Conservation (phyloP, 2,797 vertebrate species). For the Arnoldichthys spilopterus region DNA sequence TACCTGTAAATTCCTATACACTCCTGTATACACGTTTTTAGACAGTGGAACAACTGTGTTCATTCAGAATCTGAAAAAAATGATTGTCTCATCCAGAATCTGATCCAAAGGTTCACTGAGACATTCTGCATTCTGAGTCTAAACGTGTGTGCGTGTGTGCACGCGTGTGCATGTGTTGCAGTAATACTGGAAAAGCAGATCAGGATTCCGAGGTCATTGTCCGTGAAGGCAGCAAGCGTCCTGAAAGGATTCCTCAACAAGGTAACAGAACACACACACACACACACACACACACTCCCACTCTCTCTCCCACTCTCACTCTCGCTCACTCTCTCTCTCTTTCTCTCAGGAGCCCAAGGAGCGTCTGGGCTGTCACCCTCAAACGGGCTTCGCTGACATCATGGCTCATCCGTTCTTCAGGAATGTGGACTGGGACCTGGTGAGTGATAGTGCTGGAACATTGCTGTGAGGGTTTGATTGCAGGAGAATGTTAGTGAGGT, state of each 20-base stretch:
- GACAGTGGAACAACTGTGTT: too few species aligned
- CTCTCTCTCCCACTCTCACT: slow-evolving; percentile 11
- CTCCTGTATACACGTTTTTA: too few species aligned
- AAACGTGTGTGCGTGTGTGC: too few species aligned
- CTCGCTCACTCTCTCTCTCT: slow-evolving; percentile 39
- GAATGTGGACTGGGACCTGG: slow-evolving; percentile 97
- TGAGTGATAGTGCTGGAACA: slow-evolving; percentile 75
- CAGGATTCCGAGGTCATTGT: slow-evolving; percentile 94
- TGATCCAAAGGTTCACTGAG: background rate
- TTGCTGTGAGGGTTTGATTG: too few species aligned
- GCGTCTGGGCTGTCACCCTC: slow-evolving; percentile 96
- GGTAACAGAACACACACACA: slow-evolving; percentile 73
- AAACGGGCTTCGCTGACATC: slow-evolving; percentile 98
- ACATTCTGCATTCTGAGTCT: background rate
- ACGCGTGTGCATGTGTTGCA: slow-evolving; percentile 57
- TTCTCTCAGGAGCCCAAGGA: slow-evolving; percentile 91
- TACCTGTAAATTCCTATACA: too few species aligned
- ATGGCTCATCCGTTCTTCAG: slow-evolving; percentile 96
- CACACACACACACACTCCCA: slow-evolving; percentile 11
- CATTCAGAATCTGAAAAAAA: too few species aligned
- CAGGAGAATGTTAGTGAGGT: too few species aligned
- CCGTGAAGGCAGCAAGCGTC: slow-evolving; percentile 98
- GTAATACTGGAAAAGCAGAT: slow-evolving; percentile 99
- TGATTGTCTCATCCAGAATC: background rate
- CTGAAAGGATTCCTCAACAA: slow-evolving; percentile 99